Conservation (phyloP, 2,797 vertebrate genomes). For the Triplophysa yarkandensis region DNA sequence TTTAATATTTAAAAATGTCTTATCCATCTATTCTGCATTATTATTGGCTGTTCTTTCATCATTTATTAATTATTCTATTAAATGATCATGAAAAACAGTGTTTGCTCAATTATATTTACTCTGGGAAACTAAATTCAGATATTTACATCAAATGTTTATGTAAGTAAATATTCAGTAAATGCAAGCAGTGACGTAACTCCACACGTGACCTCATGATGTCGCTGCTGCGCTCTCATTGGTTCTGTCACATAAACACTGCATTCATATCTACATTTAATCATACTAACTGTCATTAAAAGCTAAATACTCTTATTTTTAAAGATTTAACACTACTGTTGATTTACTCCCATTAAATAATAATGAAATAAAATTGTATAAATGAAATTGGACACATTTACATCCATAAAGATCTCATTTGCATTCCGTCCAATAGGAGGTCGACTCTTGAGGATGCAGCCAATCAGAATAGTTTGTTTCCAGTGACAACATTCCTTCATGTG, state of each 20-base stretch:
- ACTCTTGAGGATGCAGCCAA: slow-evolving; percentile 63
- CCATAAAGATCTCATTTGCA: slow-evolving; percentile 28
- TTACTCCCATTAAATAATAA: too few relatives aligned
- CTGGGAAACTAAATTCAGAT: too few relatives aligned
- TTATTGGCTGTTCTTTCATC: too few relatives aligned
- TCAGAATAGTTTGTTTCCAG: slow-evolving; percentile 50
- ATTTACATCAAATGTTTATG: too few relatives aligned
- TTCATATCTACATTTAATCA: neutral
- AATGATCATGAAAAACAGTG: too few relatives aligned
- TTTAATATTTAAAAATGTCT: too few relatives aligned
- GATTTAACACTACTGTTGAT: too few relatives aligned
- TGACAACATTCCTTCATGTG: slow-evolving; percentile 64
- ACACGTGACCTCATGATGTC: slow-evolving; percentile 45
- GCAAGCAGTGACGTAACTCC: neutral
- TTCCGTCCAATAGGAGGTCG: slow-evolving; percentile 66
- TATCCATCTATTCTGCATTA: too few relatives aligned
- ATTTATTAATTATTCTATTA: too few relatives aligned
- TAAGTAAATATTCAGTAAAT: too few relatives aligned
- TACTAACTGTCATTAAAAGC: neutral
- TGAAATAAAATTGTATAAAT: too few relatives aligned
- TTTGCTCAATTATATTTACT: too few relatives aligned
- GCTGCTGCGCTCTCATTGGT: neutral
- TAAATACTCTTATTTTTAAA: neutral
- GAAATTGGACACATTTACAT: neutral
- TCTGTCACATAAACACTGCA: neutral